Evolutionary conservation across 1,140 invertebrate species (phyloP).

Genomic region (Eubasilissa regina): DNA sequence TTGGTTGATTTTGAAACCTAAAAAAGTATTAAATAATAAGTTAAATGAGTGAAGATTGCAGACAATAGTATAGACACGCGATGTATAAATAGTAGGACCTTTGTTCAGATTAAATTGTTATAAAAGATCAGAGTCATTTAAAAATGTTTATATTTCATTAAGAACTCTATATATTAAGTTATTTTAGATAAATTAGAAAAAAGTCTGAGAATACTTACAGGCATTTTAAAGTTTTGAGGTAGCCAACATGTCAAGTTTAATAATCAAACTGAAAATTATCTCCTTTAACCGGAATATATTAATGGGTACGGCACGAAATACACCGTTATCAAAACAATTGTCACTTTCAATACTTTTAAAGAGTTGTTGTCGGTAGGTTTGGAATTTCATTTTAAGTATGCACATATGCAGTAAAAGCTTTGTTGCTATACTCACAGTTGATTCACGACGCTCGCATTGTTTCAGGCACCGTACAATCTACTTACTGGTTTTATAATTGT

Average conservation of each 20-base stretch:
- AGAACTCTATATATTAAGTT: background rate
- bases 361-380: background rate
- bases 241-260: background rate
- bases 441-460: too few relatives aligned
- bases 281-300: slow-evolving; percentile 1
- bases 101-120: background rate
- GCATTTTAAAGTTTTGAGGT: slow-evolving; percentile 9
- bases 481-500: too few relatives aligned
- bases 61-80: background rate
- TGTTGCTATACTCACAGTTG: too few relatives aligned
- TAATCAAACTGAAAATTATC: slow-evolving; percentile 23
- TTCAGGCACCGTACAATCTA: too few relatives aligned
- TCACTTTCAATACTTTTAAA: slow-evolving; percentile 6
- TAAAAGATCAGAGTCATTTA: background rate
- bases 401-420: too few relatives aligned
- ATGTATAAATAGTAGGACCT: background rate
- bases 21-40: background rate
- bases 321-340: slow-evolving; percentile 32
- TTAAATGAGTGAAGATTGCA: background rate
- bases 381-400: too few relatives aligned
- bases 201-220: slow-evolving; percentile 6
- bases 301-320: background rate
- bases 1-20: slow-evolving; percentile 32
- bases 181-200: background rate
- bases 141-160: background rate